A percentile compares a stretch with the other conserved stretches of the same genome.
phyloP scores from a whole-genome alignment of 2,113 vertebrate genomes.

The Apaloderma vittatum region DNA sequence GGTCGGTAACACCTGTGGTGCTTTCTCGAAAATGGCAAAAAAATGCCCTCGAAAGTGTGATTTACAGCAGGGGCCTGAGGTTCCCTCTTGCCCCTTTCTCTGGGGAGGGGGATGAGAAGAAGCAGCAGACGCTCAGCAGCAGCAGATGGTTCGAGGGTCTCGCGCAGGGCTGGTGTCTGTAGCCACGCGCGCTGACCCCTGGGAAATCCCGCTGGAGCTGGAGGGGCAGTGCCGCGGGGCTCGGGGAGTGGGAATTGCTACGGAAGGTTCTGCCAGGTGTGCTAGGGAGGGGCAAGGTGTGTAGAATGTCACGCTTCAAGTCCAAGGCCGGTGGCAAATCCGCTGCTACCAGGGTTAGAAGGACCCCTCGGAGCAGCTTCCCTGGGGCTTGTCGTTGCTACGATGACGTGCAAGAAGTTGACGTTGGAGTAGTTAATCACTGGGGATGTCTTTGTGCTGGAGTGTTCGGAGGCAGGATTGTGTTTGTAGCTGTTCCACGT shows the following conservation, averaged over 20 bases:
- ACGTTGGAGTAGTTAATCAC: rapidly evolving
- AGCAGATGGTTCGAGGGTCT: background rate
- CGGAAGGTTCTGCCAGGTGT: rapidly evolving
- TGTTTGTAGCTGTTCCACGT: background rate
- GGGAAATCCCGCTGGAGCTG: background rate
- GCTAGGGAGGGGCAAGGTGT: background rate
- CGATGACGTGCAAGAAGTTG: rapidly evolving
- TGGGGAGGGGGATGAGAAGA: background rate
- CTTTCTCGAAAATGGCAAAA: background rate
- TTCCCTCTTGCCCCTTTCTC: background rate
- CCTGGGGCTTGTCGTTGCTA: background rate
- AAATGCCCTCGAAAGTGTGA: background rate
- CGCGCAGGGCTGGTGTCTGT: background rate
- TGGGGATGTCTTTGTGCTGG: rapidly evolving
- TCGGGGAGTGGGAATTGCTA: too few relatives aligned
- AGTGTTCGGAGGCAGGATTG: rapidly evolving
- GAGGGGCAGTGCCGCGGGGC: background rate
- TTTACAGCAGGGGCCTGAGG: rapidly evolving
- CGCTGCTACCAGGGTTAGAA: rapidly evolving
- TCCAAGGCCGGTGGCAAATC: background rate
- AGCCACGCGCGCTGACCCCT: rapidly evolving
- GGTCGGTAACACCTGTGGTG: too few relatives aligned
- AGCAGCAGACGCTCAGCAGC: background rate
- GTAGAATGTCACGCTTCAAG: background rate
- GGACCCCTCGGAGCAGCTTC: background rate